Evolutionary conservation across 2,888 invertebrate species (phyloP), one percentile per base, ranked within the genome.

Genomic region (Drosophila ustulata): DNA sequence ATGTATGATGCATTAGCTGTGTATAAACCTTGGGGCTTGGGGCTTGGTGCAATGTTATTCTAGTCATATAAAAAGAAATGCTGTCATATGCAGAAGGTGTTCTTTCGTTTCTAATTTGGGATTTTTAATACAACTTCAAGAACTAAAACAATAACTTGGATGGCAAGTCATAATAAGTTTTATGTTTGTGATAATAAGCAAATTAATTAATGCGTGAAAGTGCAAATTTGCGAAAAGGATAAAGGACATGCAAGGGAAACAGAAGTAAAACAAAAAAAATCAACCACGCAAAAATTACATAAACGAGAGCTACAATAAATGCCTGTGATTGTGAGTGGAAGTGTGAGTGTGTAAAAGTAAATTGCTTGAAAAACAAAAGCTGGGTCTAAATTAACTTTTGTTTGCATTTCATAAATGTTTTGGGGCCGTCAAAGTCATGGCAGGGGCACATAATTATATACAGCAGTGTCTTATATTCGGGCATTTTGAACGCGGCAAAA

Each of bases 361-460:
- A 89, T 90, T 90, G 89, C 88, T 89, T 90, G 90, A 85, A 81
- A 89, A 89, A 89, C 82, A 75, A 88, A 88, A 88, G 82, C 82
- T 59, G 82, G 80, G 78, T 79, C 85, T 80, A 90, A 89, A 90
- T 89, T 89, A 90, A 89, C 89, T 88, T 89, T 89, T 90, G 89
- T 90, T 90, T 90, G 88, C 69, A 61, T 81, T 85, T 71, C 75
- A 89, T 76, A 86, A 84, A 86, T 73, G 74, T 57, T 49, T 26
- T 26, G 39, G 8, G 49, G 43, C 26, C 25, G 61, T 28, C n/a
- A 9, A 9, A 11, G 25, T 28, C 8, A 23, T 47, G 64, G 45
- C 52, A 26, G 34, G 50, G 67, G 67, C 55, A 67, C 52, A 86
- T 90, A 90, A 90, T 90, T 89, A 90, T 83, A 80, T 80, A 70